Percentiles rank a stretch among this genome's conserved stretches.
Conservation (phyloP, 92 coral and sea anemone species). For the Nematostella vectensis region DNA sequence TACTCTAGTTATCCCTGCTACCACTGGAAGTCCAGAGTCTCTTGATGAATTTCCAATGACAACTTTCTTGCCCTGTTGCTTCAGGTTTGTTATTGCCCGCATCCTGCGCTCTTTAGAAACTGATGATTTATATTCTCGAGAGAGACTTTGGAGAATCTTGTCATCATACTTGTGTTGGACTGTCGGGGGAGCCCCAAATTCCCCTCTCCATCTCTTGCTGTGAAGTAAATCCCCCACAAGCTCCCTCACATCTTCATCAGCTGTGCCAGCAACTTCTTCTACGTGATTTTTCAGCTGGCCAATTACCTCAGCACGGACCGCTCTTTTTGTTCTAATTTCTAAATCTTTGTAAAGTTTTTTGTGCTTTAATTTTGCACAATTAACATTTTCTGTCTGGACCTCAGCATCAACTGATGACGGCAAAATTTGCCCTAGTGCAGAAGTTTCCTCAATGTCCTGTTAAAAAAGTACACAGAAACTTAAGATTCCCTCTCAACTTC, state of each 20-base stretch:
- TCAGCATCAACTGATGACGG: background rate
- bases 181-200: background rate
- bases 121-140: background rate
- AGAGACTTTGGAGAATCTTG: background rate
- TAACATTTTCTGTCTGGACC: background rate
- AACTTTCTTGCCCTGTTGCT: background rate
- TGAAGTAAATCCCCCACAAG: background rate
- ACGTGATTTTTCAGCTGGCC: background rate
- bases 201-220: background rate
- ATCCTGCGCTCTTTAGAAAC: background rate
- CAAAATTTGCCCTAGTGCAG: background rate
- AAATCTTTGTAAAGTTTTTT: background rate
- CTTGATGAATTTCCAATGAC: background rate
- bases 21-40: background rate
- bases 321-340: background rate
- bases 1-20: background rate
- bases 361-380: background rate
- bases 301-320: background rate
- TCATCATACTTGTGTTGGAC: background rate
- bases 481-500: no score
- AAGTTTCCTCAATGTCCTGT: background rate
- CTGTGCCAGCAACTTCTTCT: background rate
- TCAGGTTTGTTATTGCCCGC: background rate
- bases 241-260: background rate
- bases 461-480: background rate